Percentiles rank a stretch among this genome's conserved stretches.
These are phyloP conservation scores for Diarsia rubi DNA, from an alignment of 2,888 invertebrate species.

Conservation along the genomic window DNA sequence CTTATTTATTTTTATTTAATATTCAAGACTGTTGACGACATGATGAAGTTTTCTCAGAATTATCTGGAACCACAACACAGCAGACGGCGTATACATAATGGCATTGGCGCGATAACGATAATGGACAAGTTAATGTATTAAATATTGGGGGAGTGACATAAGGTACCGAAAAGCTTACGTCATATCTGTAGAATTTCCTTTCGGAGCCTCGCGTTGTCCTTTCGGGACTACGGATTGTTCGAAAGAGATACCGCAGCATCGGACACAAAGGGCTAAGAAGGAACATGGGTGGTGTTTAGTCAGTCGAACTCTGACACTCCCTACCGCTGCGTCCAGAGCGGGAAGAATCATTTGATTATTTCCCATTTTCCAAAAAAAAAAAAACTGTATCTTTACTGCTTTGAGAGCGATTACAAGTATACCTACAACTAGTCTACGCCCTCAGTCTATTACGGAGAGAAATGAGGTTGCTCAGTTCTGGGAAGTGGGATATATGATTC, in stretches of 20 bases:
- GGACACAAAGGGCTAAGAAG: too few relatives aligned
- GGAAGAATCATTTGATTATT: too few relatives aligned
- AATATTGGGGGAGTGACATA: not conserved
- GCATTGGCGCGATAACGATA: not conserved
- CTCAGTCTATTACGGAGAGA: not conserved
- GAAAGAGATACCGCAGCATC: too few relatives aligned
- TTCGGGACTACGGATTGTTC: too few relatives aligned
- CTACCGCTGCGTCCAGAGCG: too few relatives aligned
- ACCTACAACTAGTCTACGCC: not conserved
- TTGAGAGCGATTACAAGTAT: not conserved
- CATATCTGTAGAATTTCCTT: not conserved
- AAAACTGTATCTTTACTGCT: not conserved
- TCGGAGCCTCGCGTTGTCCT: too few relatives aligned
- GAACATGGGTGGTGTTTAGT: too few relatives aligned
- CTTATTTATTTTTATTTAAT: conserved; percentile 2
- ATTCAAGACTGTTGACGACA: not conserved
- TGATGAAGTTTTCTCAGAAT: conserved; percentile 1
- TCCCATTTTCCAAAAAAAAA: too few relatives aligned
- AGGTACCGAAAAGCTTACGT: not conserved
- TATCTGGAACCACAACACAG: not conserved
- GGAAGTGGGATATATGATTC: not conserved
- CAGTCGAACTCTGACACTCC: too few relatives aligned
- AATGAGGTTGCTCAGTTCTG: not conserved
- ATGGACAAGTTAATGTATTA: not conserved
- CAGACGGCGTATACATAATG: not conserved